Evolutionary conservation across 1,140 invertebrate species (phyloP).

Genomic region (Batillaria attramentaria): DNA sequence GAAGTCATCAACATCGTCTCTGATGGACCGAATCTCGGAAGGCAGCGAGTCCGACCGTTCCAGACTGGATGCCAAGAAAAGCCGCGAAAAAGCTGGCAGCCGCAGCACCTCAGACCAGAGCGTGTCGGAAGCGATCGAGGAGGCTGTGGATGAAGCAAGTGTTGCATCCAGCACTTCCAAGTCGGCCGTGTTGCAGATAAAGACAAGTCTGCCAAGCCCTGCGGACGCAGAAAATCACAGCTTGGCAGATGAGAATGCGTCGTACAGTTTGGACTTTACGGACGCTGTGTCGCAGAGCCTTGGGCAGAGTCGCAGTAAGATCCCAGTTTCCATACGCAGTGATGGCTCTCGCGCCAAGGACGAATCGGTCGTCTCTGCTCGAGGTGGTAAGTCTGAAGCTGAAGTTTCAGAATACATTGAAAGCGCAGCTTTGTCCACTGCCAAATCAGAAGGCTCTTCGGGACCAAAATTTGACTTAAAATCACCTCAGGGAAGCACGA

Average conservation of each 20-base stretch:
- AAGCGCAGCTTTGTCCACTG: slow-evolving; percentile 27
- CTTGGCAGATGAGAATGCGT: slow-evolving; percentile 39
- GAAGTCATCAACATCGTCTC: slow-evolving; percentile 30
- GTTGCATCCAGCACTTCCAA: slow-evolving; percentile 10
- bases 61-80: slow-evolving; percentile 7
- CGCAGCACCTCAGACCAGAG: slow-evolving; percentile 11
- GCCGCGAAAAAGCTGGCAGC: not conserved
- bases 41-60: slow-evolving; percentile 59
- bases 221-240: slow-evolving; percentile 51
- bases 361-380: slow-evolving; percentile 17
- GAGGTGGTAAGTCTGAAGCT: slow-evolving; percentile 21
- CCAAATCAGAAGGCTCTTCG: slow-evolving; percentile 10
- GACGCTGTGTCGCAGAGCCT: slow-evolving; percentile 40
- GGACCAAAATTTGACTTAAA: slow-evolving; percentile 32
- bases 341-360: slow-evolving; percentile 13
- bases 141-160: slow-evolving; percentile 28
- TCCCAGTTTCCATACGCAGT: slow-evolving; percentile 43
- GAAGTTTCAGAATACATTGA: slow-evolving; percentile 52
- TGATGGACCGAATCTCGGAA: slow-evolving; percentile 63
- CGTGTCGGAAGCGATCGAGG: slow-evolving; percentile 27
- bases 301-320: slow-evolving; percentile 34
- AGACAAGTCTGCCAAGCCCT: slow-evolving; percentile 36
- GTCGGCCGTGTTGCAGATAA: slow-evolving; percentile 13
- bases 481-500: not conserved
- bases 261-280: slow-evolving; percentile 55